Evolutionary conservation across 2,797 vertebrate genomes (phyloP), one percentile per base, ranked within the genome.

Genomic region (Phrynocephalus forsythii): DNA sequence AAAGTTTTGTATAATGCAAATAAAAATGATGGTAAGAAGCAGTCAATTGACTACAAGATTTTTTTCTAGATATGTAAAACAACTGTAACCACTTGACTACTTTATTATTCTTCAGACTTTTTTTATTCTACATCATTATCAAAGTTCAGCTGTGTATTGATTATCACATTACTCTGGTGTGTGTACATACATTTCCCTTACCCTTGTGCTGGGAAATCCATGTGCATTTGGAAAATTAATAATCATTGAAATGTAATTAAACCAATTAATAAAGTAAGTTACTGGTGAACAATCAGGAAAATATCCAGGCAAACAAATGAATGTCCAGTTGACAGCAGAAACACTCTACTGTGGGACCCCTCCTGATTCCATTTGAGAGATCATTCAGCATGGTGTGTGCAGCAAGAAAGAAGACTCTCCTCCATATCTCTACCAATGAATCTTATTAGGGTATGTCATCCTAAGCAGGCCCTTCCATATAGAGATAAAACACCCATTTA

Each of bases 1-100:
- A 99, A 99, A 88, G 95, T 98, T 91, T 96, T 98, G 67, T 98
- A 98, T 95, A 99, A 99, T 69, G 96, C 97, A 89, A 98, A 99
- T 96, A 98, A 97, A 97, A 99, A 98, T 79, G 98, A 99, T 87
- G 98, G 99, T 99, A 96, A 96, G 68, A 96, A 96, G 52, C 20
- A 73, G 38, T 92, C 20, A 82, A 44, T 1, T 13, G 1, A 82
- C 28, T 38, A 63, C 8, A 38, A 48, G 5, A 3, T 60, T 50
- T 83, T 44, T 71, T 79, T 48, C 63, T 67, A 38, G 60, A 76
- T 80, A 71, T 71, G 69, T 84, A 72, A 73, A 83, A 13, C 28
- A 33, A 6, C 73, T 66, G 66, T 76, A 75, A 10, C 3, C 28
- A 63, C 6, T 5, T 69, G 67, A 2, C 79, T 8, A 52, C 6